Conservation (phyloP, 2,888 invertebrate species). For the Dasypogon diadema region DNA sequence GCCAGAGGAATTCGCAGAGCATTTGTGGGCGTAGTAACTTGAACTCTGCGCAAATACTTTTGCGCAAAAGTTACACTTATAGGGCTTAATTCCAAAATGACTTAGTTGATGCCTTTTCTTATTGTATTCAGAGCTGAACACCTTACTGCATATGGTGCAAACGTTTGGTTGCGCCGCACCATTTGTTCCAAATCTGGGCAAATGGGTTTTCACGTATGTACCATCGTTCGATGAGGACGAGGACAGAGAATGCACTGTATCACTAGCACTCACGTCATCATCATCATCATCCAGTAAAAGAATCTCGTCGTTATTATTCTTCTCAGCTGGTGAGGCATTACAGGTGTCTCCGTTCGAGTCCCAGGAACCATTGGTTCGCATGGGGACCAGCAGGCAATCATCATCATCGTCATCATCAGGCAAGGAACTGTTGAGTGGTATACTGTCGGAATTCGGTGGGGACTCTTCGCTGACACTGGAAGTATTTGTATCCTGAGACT, state of each 20-base stretch:
- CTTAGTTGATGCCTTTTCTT: not conserved
- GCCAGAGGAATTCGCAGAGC: not conserved
- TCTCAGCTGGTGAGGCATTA: not conserved
- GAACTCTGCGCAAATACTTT: conserved; percentile 8
- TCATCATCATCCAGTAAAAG: not conserved
- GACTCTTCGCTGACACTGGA: not conserved
- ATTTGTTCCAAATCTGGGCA: too few species aligned
- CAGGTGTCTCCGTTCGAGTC: not conserved
- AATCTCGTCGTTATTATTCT: not conserved
- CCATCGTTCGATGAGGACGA: not conserved
- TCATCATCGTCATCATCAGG: not conserved
- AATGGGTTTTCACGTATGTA: not conserved
- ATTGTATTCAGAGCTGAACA: not conserved
- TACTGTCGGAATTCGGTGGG: not conserved
- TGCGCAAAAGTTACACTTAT: conserved; percentile 1
- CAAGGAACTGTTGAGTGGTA: not conserved
- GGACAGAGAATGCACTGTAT: not conserved
- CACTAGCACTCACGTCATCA: not conserved
- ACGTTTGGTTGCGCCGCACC: not conserved
- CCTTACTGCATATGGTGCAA: not conserved
- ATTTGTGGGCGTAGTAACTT: not conserved
- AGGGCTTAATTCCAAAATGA: conserved; percentile 32
- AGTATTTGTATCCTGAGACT: not conserved
- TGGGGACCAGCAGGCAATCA: not conserved
- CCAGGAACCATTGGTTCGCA: too few species aligned